phyloP scores from a whole-genome alignment of 2,797 vertebrate genomes.

The Crax fasciolata region DNA sequence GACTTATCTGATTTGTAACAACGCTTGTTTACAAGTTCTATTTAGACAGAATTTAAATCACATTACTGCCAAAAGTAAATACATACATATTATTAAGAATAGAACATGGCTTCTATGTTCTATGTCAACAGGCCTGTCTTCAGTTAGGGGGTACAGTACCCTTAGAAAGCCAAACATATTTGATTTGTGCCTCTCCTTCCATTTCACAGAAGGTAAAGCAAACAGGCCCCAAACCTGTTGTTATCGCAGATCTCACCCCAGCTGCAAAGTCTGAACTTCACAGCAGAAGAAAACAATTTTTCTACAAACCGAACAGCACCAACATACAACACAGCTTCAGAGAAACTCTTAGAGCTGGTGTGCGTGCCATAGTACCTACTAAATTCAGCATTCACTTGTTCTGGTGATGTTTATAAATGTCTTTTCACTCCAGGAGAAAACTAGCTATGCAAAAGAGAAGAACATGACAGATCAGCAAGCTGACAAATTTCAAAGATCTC shows the following conservation, averaged over 20 bases:
- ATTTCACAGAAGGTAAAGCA: neutral
- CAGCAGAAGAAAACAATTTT: neutral
- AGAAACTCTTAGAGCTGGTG: neutral
- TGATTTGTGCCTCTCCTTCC: neutral
- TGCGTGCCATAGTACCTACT: neutral
- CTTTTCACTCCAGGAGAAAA: constrained; percentile 1
- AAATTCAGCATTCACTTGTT: neutral
- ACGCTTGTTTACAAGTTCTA: neutral
- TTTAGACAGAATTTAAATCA: neutral
- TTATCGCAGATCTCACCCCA: neutral
- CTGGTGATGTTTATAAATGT: neutral
- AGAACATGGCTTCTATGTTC: neutral
- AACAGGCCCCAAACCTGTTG: neutral
- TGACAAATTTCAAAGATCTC: neutral
- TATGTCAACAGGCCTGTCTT: neutral
- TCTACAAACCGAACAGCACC: neutral
- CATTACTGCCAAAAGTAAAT: neutral
- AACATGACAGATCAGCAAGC: neutral
- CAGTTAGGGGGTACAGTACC: neutral
- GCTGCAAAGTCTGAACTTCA: neutral
- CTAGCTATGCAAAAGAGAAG: neutral
- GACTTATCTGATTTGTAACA: neutral
- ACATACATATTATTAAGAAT: neutral
- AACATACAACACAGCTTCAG: neutral
- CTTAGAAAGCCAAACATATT: neutral